phyloP scores from a whole-genome alignment of 1,140 invertebrate species.

The Heliothis virescens region DNA sequence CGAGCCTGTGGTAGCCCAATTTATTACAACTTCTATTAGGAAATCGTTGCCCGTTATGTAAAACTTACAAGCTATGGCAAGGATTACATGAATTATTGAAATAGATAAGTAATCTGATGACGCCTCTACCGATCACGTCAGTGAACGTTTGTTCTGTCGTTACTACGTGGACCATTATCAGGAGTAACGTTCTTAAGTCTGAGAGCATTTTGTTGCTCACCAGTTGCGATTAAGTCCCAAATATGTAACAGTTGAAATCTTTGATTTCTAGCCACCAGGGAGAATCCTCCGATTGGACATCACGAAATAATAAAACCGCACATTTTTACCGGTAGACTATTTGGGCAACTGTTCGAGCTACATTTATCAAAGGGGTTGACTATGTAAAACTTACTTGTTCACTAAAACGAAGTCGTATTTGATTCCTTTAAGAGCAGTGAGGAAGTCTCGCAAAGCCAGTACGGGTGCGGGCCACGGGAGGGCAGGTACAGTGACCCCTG shows the following conservation, averaged over 20 bases:
- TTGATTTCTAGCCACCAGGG: too few species aligned
- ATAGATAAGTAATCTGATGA: conserved; percentile 23
- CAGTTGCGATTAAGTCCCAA: too few species aligned
- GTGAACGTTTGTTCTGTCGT: conserved; percentile 6
- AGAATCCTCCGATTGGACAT: too few species aligned
- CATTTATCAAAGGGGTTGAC: too few species aligned
- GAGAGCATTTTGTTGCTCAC: too few species aligned
- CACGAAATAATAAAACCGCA: too few species aligned
- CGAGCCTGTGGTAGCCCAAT: too few species aligned
- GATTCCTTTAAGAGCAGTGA: conserved; percentile 85
- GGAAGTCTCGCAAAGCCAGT: conserved; percentile 83
- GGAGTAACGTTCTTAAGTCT: neutral
- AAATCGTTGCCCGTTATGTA: too few species aligned
- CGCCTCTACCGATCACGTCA: neutral
- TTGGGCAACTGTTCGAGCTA: too few species aligned
- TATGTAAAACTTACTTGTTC: conserved; percentile 87
- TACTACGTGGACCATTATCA: neutral
- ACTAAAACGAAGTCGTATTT: conserved; percentile 91
- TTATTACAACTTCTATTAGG: too few species aligned
- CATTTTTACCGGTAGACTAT: too few species aligned
- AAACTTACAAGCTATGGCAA: conserved; percentile 1
- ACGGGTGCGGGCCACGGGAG: conserved; percentile 88
- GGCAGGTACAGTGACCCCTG: conserved; percentile 88
- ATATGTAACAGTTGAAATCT: too few species aligned
- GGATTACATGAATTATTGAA: conserved; percentile 19